phyloP scores from a whole-genome alignment of 2,888 invertebrate genomes.

The Tinea pellionella region DNA sequence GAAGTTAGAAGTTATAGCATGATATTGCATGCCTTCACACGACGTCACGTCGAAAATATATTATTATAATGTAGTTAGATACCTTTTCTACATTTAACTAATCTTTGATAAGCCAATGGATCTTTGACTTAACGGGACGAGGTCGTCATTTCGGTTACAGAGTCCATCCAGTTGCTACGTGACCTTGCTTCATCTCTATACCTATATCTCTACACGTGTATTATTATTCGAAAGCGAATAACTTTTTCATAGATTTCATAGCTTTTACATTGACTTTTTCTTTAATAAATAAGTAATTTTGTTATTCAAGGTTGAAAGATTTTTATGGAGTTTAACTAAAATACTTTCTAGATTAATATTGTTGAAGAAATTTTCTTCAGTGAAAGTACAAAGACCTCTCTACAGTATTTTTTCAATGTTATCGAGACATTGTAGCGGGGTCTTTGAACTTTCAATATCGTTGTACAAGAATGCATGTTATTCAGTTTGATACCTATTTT shows the following conservation, averaged over 20 bases:
- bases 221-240: background rate
- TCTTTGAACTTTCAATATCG: background rate
- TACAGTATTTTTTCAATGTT: background rate
- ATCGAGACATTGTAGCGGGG: background rate
- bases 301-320: background rate
- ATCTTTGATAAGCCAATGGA: constrained; percentile 8
- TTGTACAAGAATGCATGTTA: background rate
- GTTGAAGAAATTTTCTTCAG: background rate
- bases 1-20: too few species aligned
- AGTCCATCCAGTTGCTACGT: constrained; percentile 46
- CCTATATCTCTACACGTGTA: background rate
- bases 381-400: background rate
- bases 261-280: background rate
- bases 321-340: background rate
- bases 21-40: too few species aligned
- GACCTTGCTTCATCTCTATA: constrained; percentile 29
- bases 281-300: background rate
- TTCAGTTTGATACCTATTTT: background rate
- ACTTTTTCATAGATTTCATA: background rate
- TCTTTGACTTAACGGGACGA: constrained; percentile 31
- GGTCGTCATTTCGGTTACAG: constrained; percentile 32
- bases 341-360: background rate
- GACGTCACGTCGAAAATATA: too few species aligned
- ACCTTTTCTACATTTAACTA: constrained; percentile 8
- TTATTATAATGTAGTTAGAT: too few species aligned